These are phyloP conservation scores for Aelia acuminata DNA, from an alignment of 2,888 invertebrate genomes.

Conservation along the genomic window DNA sequence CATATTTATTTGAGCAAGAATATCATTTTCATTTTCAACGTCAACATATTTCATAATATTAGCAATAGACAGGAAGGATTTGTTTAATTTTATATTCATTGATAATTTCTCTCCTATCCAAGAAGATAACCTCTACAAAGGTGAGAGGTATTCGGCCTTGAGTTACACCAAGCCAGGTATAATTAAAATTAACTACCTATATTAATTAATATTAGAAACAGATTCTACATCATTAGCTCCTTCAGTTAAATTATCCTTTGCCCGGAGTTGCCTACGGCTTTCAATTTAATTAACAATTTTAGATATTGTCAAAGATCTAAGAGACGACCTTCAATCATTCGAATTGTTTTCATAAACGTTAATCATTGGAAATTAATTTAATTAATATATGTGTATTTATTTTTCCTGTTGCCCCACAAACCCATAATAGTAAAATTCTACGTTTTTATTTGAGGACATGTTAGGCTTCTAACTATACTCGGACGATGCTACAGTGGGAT, in stretches of 20 bases:
- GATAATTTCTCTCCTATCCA: neutral
- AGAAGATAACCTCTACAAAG: neutral
- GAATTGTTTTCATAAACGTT: neutral
- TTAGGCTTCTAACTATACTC: no score
- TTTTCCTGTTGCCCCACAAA: no score
- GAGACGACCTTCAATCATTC: neutral
- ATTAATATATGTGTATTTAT: no score
- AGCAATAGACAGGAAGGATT: no score
- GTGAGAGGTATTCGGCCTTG: neutral
- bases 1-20: no score
- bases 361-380: neutral
- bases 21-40: no score
- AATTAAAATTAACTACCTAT: neutral
- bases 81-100: no score
- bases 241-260: neutral
- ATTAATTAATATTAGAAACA: constrained; percentile 8
- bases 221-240: constrained; percentile 4
- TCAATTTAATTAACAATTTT: constrained; percentile 4
- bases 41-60: no score
- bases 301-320: neutral
- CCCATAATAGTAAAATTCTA: no score
- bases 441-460: no score
- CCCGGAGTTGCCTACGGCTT: neutral
- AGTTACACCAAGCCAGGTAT: neutral
- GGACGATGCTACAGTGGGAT: no score